Conservation (phyloP, 2,888 invertebrate genomes). For the Nomada goodeniana region DNA sequence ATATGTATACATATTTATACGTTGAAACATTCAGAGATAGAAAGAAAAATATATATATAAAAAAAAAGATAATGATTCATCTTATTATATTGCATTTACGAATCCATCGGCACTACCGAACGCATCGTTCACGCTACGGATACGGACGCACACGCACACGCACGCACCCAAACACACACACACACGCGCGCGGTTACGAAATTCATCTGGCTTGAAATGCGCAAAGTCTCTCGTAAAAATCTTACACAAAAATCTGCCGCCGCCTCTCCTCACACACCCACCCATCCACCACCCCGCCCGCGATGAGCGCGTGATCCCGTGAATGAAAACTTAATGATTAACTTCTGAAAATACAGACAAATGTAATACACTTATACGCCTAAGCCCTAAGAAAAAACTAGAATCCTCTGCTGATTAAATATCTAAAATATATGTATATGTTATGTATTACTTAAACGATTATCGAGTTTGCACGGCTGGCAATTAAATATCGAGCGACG, state of each 20-base stretch:
- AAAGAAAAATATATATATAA: neutral
- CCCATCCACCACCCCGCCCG: neutral
- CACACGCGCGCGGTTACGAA: constrained; percentile 48
- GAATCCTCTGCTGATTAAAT: constrained; percentile 65
- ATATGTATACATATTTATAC: neutral
- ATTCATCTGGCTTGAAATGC: constrained; percentile 59
- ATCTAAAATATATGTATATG: constrained; percentile 67
- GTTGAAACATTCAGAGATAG: neutral
- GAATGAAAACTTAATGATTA: constrained; percentile 60
- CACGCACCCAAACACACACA: neutral
- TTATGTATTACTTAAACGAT: constrained; percentile 54
- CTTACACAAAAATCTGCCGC: constrained; percentile 54
- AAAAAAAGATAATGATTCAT: neutral
- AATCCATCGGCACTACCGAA: constrained; percentile 20
- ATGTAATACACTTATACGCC: constrained; percentile 56
- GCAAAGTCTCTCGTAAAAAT: constrained; percentile 61
- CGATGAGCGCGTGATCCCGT: constrained; percentile 38
- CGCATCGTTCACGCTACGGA: constrained; percentile 43
- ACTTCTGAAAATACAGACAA: constrained; percentile 62
- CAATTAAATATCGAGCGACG: constrained; percentile 66
- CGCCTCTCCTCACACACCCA: constrained; percentile 4
- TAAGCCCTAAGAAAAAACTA: constrained; percentile 70
- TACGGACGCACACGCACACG: constrained; percentile 22
- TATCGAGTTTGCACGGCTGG: constrained; percentile 54
- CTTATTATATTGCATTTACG: neutral